Base-by-base conservation (phyloP, 1,140 invertebrate species). In the Drosophila sproati region DNA sequence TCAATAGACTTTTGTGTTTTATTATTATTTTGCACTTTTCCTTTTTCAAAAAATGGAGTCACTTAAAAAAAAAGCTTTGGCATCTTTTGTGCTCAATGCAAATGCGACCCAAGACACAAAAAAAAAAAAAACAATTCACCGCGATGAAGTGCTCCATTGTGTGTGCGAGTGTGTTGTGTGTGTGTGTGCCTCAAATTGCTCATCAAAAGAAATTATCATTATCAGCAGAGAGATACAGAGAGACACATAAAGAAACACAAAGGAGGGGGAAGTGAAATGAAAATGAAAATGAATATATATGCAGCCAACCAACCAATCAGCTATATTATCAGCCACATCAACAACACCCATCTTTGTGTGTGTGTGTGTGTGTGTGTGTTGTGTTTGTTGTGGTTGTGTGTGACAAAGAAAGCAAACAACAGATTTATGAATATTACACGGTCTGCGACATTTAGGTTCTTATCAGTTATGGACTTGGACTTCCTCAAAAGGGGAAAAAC, bases 141-240 rank as follows among this genome's bases (percentile, higher is more conserved):
- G 20, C 20, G 20, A 20, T 20, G 39, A 51, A 57, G 39, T 56
- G 56, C 56, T 62, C 57, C 80, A 83, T 82, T 82, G 80, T 80
- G 54, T 75, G 72, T 20, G 34, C 12, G 12, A 12, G 12, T 12
- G 12, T 12, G 12, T 1, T 34, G 34, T 34, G 34, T 34, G 34
- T 34, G 34, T 34, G 34, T 60, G 32, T 37, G 34, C 54, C 67
- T 64, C 59, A 64, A 77, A 85, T 77, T 73, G 81, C 67, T 74
- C 82, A 81, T 83, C 81, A 83, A 83, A 85, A 83, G 81, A 83
- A 80, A 83, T 83, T 72, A 85, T 64, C 66, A 68, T 43, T 43
- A n/a, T n/a, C 52, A 55, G 55, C 31, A 20, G 12, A 61, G 12
- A 52, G 28, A 73, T 43, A 8, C 0, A 41, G 39, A 41, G 39